Evolutionary conservation across 2,797 vertebrate genomes (phyloP), one percentile per base, ranked within the genome.

Genomic region (Dendrocincla tyrannina): DNA sequence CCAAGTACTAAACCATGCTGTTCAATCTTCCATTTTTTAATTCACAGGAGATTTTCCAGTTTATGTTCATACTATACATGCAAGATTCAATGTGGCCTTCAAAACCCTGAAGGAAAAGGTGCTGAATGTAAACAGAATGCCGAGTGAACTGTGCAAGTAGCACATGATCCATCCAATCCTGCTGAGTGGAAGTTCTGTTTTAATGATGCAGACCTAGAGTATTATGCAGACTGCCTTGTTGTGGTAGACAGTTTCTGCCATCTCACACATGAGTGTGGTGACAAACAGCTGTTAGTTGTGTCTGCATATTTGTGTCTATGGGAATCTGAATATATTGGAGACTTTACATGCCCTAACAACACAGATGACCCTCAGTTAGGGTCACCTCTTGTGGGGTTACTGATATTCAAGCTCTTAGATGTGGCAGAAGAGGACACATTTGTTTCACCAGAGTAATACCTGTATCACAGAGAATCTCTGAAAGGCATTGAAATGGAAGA

Each of bases 401-500:
- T 39, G 44, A 42, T 63, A 47, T 28, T 9, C 2, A 1, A 35
- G 28, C 7, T 59, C 24, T 28, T 25, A 42, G 13, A 73, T 14
- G 14, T 25, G 44, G 17, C 47, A 83, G 49, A 59, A 55, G 14
- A 66, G 1, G 32, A 41, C 14, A 30, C 2, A 5, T 19, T 63
- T 3, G 52, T 53, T 33, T 72, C 1, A 0, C 18, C 50, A 11
- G 0, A 50, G 19, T 5, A 35, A 13, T 18, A 47, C 30, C 11
- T 62, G 8, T 33, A 33, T 66, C 55, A 68, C 10, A 73, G 15
- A 27, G 3, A 72, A 59, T 50, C 39, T 79, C 44, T 76, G 73
- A 63, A 60, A 80, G 13, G 12, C 24, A 33, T 5, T 76, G 32
- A 68, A 83, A 10, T 32, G 20, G 14, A 42, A 68, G n/a, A 42